Evolutionary conservation across 2,797 vertebrate species (phyloP).

Genomic region (Semotilus atromaculatus): DNA sequence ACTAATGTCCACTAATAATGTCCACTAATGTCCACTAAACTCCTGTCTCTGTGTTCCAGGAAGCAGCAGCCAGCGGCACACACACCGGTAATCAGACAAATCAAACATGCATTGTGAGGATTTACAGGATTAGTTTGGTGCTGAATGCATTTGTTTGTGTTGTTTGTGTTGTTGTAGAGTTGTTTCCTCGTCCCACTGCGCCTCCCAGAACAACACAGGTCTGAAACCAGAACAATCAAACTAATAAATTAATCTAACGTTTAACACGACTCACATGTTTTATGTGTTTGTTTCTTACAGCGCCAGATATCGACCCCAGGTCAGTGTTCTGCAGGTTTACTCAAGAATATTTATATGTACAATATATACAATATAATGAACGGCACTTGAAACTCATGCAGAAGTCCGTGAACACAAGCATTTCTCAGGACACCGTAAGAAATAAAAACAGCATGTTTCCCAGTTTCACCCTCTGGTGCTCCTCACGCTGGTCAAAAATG

Average conservation of each 20-base stretch:
- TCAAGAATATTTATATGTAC: no score
- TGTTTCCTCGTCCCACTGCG: neutral
- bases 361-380: no score
- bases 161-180: neutral
- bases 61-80: neutral
- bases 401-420: no score
- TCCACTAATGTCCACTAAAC: neutral
- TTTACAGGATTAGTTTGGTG: neutral
- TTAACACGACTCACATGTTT: neutral
- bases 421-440: no score
- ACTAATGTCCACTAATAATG: no score
- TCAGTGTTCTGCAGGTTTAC: neutral
- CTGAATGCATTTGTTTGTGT: neutral
- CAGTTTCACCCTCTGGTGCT: no score
- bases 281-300: slow-evolving; percentile 12
- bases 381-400: no score
- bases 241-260: neutral
- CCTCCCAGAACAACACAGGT: neutral
- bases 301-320: slow-evolving; percentile 48
- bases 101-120: neutral
- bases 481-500: no score
- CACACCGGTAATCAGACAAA: neutral
- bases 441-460: no score
- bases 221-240: neutral
- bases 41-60: slow-evolving; percentile 8